Base-by-base conservation (phyloP, 2,888 invertebrate genomes). In the Standfussiana lucernea region DNA sequence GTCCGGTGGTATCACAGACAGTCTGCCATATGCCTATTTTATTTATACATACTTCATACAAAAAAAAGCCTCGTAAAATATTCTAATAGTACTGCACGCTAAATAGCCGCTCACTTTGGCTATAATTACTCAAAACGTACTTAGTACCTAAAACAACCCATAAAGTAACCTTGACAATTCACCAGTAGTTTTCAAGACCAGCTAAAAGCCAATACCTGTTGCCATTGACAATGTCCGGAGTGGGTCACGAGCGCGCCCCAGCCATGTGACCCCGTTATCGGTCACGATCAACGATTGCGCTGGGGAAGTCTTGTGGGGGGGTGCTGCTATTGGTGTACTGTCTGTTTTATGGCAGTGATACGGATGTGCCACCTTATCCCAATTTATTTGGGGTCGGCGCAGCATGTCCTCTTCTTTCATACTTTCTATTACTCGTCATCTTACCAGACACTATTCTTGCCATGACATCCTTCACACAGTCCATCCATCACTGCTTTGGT, bases 201-300 rank as follows among this genome's bases (percentile, higher is more conserved):
- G 13, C 40, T 35, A 32, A 35, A 40, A 66, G 1, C 37, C 50
- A 24, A 64, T 84, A 79, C 35, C 47, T 35, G 68, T 69, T 75
- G 68, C 68, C 74, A 86, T 83, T 86, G 77, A 40, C 71, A 86
- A 47, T 45, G 45, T 18, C 47, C 80, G 50, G n/a, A 61, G 45
- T 84, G 66, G 81, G 81, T 82, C 81, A 82, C 56, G 82, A 82
- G 13, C 72, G 53, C 59, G 45, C 53, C n/a, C 45, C 79, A 50
- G 61, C 21, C 59, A 37, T 32, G 72, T 83, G 86, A 83, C 83
- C 86, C 56, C 47, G 61, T 83, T 86, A 82, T 42, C 86, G 83
- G 83, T 81, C 78, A 79, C 37, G 83, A 83, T 32, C 86, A 83
- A 42, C 53, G 15, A 35, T 15, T 66, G 10, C 21, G 42, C 40